Evolutionary conservation across 2,888 invertebrate genomes (phyloP).

Genomic region (Dendrolimus pini): DNA sequence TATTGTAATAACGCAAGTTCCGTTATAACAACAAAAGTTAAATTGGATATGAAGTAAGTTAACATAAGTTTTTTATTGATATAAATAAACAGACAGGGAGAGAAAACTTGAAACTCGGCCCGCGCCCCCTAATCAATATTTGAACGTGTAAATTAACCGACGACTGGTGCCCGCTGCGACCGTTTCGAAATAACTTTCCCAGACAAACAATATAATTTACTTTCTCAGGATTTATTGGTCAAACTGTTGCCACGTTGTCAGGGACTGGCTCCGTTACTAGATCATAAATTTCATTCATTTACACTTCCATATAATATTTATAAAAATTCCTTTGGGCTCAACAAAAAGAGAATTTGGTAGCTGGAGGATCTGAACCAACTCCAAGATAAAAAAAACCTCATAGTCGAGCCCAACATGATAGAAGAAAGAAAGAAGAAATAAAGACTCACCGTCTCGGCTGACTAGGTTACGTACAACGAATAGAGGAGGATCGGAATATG

Average conservation of each 20-base stretch:
- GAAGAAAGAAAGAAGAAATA: too few relatives aligned
- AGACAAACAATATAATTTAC: constrained; percentile 31
- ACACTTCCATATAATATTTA: too few relatives aligned
- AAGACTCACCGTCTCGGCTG: too few relatives aligned
- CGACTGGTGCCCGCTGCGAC: constrained; percentile 21
- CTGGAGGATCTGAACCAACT: too few relatives aligned
- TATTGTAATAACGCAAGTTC: constrained; percentile 15
- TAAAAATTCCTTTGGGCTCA: too few relatives aligned
- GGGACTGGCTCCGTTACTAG: too few relatives aligned
- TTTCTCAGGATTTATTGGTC: constrained; percentile 29
- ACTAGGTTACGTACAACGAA: too few relatives aligned
- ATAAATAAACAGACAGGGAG: constrained; percentile 17
- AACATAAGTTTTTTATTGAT: constrained; percentile 21
- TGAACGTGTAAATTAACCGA: constrained; percentile 16
- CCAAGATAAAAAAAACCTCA: too few relatives aligned
- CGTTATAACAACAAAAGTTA: constrained; percentile 23
- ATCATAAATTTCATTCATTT: too few relatives aligned
- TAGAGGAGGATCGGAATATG: too few relatives aligned
- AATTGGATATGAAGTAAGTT: constrained; percentile 20
- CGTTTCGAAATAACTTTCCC: constrained; percentile 30
- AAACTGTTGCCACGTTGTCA: constrained; percentile 10
- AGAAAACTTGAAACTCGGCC: constrained; percentile 3
- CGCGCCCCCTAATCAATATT: constrained; percentile 21
- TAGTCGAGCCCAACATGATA: too few relatives aligned
- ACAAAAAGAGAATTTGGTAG: too few relatives aligned